Base-by-base conservation (phyloP, 2,113 vertebrate genomes). In the Rhinoderma darwinii region DNA sequence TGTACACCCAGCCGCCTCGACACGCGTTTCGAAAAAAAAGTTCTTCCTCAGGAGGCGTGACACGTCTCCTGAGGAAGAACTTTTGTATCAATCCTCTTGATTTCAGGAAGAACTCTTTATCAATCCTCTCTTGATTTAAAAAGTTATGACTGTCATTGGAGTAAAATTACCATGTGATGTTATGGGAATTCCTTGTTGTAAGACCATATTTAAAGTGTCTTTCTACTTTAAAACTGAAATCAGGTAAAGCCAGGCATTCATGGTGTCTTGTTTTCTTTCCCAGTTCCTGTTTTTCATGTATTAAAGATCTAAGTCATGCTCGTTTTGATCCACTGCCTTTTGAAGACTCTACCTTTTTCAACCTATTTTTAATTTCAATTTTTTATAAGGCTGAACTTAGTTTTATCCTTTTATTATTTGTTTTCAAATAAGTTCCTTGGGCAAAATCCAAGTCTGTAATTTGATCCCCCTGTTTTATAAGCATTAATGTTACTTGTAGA, bases 261-360 rank as follows among this genome's bases (percentile, higher is more conserved):
- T 56, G 50, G 47, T 22, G 5, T 20, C 82, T 37, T 84, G 32
- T 72, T 73, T 84, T 73, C 68, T 8, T 68, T 39, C 44, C 35
- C n/a, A 51, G 18, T 15, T 84, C 35, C 47, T 73, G 66, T 56
- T 56, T 70, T 70, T 84, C 20, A 84, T 84, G 66, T 50, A 84
- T 84, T 73, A 84, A 84, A 84, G 66, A 84, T 84, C 68, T 84
- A 84, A 73, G 82, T 73, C 82, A 27, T 41, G 47, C n/a, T 72
- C 6, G 43, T 70, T 56, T 73, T 68, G 41, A 72, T 73, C 47
- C 47, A 73, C 47, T 39, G 54, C 32, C 47, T 73, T n/a, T 84
- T 72, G 68, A 84, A 73, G 47, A 84, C 43, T 84, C 73, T 74
- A 74, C 66, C 66, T 35, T 54, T 73, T 54, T 32, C 82, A 74